phyloP scores from a whole-genome alignment of 1,140 invertebrate genomes.

The Probaryconus sp. region DNA sequence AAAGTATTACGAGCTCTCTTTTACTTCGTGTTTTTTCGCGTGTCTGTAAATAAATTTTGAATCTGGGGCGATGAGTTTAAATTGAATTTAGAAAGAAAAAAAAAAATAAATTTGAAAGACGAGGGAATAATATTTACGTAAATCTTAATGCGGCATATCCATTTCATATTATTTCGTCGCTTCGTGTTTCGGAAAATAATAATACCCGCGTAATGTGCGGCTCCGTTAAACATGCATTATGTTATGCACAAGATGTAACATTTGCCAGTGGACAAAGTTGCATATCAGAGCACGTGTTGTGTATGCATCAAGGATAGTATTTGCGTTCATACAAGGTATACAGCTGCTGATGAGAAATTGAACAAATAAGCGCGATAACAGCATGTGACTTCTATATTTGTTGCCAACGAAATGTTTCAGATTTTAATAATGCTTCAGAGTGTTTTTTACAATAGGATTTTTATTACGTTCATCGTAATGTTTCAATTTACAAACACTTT shows the following conservation, averaged over 20 bases:
- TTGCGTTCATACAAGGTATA: slow-evolving; percentile 25
- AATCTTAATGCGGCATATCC: slow-evolving; percentile 34
- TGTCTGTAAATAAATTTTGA: slow-evolving; percentile 37
- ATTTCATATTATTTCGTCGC: slow-evolving; percentile 31
- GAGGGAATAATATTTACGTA: slow-evolving; percentile 6
- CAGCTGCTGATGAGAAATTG: slow-evolving; percentile 26
- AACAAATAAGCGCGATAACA: slow-evolving; percentile 24
- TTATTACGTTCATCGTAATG: too few relatives aligned
- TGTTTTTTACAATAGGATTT: too few relatives aligned
- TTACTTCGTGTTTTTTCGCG: neutral
- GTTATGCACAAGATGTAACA: slow-evolving; percentile 38
- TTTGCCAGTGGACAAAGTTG: slow-evolving; percentile 27
- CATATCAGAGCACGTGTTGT: slow-evolving; percentile 13
- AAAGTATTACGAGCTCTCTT: slow-evolving; percentile 1
- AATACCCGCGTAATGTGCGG: slow-evolving; percentile 4
- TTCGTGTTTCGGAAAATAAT: slow-evolving; percentile 30
- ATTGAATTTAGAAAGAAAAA: slow-evolving; percentile 36
- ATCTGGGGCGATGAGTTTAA: slow-evolving; percentile 14
- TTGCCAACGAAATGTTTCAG: neutral
- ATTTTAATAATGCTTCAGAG: too few relatives aligned
- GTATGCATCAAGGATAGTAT: slow-evolving; percentile 23
- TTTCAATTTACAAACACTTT: too few relatives aligned
- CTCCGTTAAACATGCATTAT: slow-evolving; percentile 39
- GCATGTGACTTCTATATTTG: neutral
- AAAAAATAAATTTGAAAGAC: too few relatives aligned